Percentiles rank a stretch among this genome's conserved stretches.
Evolutionary conservation across 2,888 invertebrate species (phyloP).

Genomic region (Lasius fuliginosus): DNA sequence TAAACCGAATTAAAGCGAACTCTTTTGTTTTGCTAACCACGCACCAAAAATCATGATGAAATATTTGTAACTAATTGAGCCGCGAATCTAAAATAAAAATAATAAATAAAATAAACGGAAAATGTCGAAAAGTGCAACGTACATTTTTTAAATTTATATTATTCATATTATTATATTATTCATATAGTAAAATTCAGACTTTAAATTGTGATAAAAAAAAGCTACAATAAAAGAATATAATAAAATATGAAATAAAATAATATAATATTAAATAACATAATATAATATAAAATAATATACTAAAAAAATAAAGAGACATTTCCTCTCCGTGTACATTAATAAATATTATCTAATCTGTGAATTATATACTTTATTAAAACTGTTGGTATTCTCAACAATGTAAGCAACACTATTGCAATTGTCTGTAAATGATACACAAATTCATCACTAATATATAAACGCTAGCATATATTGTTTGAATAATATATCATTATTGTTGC

Average conservation of each 20-base stretch:
- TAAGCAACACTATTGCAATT: not conserved
- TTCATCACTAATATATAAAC: not conserved
- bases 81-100: constrained; percentile 27
- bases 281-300: not conserved
- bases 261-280: not conserved
- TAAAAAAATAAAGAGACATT: not conserved
- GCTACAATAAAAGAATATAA: not conserved
- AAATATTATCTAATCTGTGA: not conserved
- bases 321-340: not conserved
- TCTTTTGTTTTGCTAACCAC: constrained; percentile 19
- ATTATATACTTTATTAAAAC: not conserved
- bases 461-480: not conserved
- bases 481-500: not conserved
- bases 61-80: constrained; percentile 48
- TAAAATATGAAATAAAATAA: too few relatives aligned
- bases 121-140: constrained; percentile 1
- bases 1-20: constrained; percentile 32
- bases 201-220: not conserved
- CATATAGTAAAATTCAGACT: not conserved
- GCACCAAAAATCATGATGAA: constrained; percentile 30
- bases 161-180: not conserved
- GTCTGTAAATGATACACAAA: not conserved
- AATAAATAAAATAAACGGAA: not conserved
- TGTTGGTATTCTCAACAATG: not conserved
- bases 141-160: constrained; percentile 6